Base-by-base conservation (phyloP, 1,140 invertebrate genomes). In the Trichomalopsis sarcophagae region DNA sequence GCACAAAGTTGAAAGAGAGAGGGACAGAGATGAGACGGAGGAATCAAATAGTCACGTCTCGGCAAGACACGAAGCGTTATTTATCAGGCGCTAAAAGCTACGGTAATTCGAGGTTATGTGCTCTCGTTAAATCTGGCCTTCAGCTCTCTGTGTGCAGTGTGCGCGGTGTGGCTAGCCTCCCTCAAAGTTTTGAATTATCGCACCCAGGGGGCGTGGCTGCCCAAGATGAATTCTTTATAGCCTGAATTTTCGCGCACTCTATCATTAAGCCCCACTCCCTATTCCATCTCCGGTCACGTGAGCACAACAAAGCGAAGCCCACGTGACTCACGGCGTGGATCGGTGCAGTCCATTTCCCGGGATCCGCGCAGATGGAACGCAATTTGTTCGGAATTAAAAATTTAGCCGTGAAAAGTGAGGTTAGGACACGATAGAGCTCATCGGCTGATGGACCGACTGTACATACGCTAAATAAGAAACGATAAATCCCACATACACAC, bases 101-200 rank as follows among this genome's bases (percentile, higher is more conserved):
- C 14, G 33, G 71, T 74, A 30, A 74, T 74, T 36, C 30, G 71
- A 74, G 74, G 36, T 76, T 76, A 21, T 47, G 40, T 27, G 30
- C 40, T 17, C 74, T 76, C 74, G 40, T 76, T 76, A 74, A 74
- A 69, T 69, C 68, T 69, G 68, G 71, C 30, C 30, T 74, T 11
- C 30, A n/a, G 30, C 71, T 17, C 9, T 36, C 5, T 27, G 23
- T n/a, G 62, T 68, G 66, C 27, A 11, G 23, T n/a, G 62, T 68
- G 66, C 27, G 23, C 23, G 23, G 66, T 68, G 23, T 10, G 23
- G 21, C 9, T 23, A 17, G 14, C 62, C 62, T 68, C 66, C 66
- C 6, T 27, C 23, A 23, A n/a, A 74, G 23, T 74, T 74, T 74
- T 33, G 71, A 33, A 74, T 74, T 17, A 74, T 74, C 71, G 30